phyloP scores from a whole-genome alignment of 30 jellyfish, hydroid and myxozoan genomes.

The Morbakka virulenta region DNA sequence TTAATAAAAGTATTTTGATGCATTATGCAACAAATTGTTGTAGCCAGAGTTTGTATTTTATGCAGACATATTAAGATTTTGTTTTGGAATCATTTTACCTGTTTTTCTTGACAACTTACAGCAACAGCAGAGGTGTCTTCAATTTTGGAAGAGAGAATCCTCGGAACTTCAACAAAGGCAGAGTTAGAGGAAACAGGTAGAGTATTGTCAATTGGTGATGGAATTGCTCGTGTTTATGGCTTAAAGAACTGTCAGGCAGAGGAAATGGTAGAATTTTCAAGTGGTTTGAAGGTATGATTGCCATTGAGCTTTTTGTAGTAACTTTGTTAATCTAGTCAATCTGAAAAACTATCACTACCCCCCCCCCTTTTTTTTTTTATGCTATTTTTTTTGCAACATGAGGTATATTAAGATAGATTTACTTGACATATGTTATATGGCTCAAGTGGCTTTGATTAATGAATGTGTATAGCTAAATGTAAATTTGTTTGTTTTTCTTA shows the following conservation, averaged over 20 bases:
- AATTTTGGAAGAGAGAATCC: constrained; percentile 87
- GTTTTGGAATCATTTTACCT: too few species aligned
- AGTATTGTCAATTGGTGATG: constrained; percentile 99
- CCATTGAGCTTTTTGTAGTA: too few species aligned
- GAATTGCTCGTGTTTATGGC: constrained; percentile 99
- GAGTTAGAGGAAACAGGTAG: constrained; percentile 96
- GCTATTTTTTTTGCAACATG: neutral
- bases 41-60: too few species aligned
- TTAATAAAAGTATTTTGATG: too few species aligned
- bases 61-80: too few species aligned
- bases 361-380: neutral
- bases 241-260: constrained; percentile 97
- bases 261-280: constrained; percentile 99
- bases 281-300: constrained; percentile 95
- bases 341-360: too few species aligned
- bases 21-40: too few species aligned
- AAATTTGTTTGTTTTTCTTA: too few species aligned
- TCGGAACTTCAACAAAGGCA: constrained; percentile 76
- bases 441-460: too few species aligned
- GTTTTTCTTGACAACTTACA: too few species aligned
- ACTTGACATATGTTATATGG: neutral
- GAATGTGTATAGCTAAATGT: too few species aligned
- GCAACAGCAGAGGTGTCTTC: constrained; percentile 98
- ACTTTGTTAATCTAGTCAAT: too few species aligned
- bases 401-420: neutral